phyloP scores from a whole-genome alignment of 2,888 invertebrate genomes.

The Euzophera pinguis region DNA sequence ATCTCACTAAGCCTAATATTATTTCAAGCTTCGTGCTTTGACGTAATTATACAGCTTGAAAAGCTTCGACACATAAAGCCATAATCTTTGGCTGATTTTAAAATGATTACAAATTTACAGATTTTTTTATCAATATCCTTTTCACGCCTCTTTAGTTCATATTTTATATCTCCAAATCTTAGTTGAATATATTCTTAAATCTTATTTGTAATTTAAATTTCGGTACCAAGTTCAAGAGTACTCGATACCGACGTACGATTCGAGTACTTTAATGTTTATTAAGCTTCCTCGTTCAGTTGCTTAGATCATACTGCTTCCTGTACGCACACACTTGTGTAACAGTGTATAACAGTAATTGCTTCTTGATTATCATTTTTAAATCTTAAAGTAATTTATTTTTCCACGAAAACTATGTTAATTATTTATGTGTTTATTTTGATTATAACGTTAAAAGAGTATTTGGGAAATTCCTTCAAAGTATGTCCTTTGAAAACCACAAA shows the following conservation, averaged over 20 bases:
- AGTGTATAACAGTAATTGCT: neutral
- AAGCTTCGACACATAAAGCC: conserved; percentile 6
- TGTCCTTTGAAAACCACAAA: neutral
- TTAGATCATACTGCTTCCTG: conserved; percentile 15
- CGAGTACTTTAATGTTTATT: conserved; percentile 25
- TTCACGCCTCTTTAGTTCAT: neutral
- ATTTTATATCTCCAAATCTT: neutral
- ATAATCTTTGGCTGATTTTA: neutral
- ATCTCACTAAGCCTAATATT: conserved; percentile 47
- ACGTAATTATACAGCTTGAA: conserved; percentile 17
- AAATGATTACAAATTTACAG: conserved; percentile 5
- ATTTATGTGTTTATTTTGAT: neutral
- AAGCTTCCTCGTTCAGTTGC: conserved; percentile 19
- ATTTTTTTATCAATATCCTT: neutral
- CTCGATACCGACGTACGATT: conserved; percentile 19
- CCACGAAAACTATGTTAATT: neutral
- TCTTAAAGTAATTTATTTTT: neutral
- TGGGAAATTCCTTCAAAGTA: neutral
- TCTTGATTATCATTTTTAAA: neutral
- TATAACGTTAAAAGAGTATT: neutral
- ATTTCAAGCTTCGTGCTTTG: conserved; percentile 23
- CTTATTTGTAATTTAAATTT: conserved; percentile 20
- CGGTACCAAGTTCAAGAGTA: conserved; percentile 21
- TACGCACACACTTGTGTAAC: conserved; percentile 2
- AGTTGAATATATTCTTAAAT: conserved; percentile 1